A percentile compares a stretch with the other conserved stretches of the same genome.
Evolutionary conservation across 2,113 vertebrate species (phyloP).

Genomic region (Stigmatopora argus): DNA sequence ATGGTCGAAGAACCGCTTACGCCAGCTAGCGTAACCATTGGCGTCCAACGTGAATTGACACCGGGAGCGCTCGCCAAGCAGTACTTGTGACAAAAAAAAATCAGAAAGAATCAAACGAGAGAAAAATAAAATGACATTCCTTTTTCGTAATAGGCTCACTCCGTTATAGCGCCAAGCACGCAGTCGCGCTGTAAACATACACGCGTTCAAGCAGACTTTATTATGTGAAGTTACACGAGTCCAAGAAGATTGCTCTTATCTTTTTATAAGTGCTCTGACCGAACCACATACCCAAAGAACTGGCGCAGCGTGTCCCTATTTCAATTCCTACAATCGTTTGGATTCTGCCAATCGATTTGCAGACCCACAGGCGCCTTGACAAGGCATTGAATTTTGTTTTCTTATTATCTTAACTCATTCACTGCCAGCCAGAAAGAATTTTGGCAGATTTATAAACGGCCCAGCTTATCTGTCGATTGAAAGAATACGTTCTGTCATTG

Average conservation of each 20-base stretch:
- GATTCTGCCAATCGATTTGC: conserved; percentile 51
- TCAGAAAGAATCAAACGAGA: conserved; percentile 31
- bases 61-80: conserved; percentile 40
- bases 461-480: too few species aligned
- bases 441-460: too few species aligned
- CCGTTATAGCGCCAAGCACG: conserved; percentile 39
- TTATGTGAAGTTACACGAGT: conserved; percentile 65
- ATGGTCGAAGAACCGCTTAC: conserved; percentile 64
- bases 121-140: conserved; percentile 55
- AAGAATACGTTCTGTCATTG: too few species aligned
- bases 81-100: conserved; percentile 36
- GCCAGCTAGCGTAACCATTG: conserved; percentile 54
- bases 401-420: conserved; percentile 9
- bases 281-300: conserved; percentile 58
- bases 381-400: conserved; percentile 37
- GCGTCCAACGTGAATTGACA: conserved; percentile 42
- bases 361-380: too few species aligned
- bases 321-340: conserved; percentile 24
- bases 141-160: conserved; percentile 49
- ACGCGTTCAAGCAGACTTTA: conserved; percentile 43
- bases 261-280: conserved; percentile 71
- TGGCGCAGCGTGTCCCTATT: conserved; percentile 54
- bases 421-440: too few species aligned
- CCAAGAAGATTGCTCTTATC: conserved; percentile 66
- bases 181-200: conserved; percentile 48